Evolutionary conservation across 2,888 invertebrate species (phyloP), one percentile per base, ranked within the genome.

Genomic region (Leucoptera coffeella): DNA sequence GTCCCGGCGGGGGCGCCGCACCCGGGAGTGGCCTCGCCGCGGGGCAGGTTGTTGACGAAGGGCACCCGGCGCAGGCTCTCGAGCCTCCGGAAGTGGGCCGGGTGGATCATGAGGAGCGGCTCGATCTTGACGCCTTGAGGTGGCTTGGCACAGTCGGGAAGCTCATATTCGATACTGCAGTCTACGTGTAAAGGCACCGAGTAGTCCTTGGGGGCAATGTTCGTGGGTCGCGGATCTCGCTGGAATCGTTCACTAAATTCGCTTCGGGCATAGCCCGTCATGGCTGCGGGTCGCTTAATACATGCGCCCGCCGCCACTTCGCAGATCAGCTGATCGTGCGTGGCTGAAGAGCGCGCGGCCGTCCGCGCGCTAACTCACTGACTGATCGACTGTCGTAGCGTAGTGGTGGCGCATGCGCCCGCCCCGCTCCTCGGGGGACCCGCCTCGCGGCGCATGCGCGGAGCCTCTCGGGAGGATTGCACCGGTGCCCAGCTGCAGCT

Each of bases 151-250:
- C 86, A 85, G 59, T 87, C 88, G 47, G 88, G 88, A 58, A 89
- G 74, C 74, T 89, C 89, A 75, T 89, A 89, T 69, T 89, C 89
- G 46, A 89, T 88, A 73, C 87, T 87, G 73, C 88, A 88, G 65
- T 89, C 89, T 57, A 89, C 89, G 73, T 88, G 87, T 55, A 89
- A 74, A 47, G 88, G 88, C 61, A 85, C 79, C 57, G 82, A 82
- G 71, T 85, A 88, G 61, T 89, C 87, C 73, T 86, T 87, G 56
- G 78, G 77, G 43, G 74, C 69, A 43, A 65, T 58, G 50, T 60
- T 56, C 48, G 60, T 58, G 36, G 62, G 61, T 49, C 59, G 64
- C 48, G 54, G 50, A 44, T 62, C 59, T 50, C 61, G 54, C 40
- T 60, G 57, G 47, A 53, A 62, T 47, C 64, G 59, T 42, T 62